A percentile compares a stretch with the other conserved stretches of the same genome.
Evolutionary conservation across 1,140 invertebrate genomes (phyloP).

Genomic region (Armadillidium nasatum): DNA sequence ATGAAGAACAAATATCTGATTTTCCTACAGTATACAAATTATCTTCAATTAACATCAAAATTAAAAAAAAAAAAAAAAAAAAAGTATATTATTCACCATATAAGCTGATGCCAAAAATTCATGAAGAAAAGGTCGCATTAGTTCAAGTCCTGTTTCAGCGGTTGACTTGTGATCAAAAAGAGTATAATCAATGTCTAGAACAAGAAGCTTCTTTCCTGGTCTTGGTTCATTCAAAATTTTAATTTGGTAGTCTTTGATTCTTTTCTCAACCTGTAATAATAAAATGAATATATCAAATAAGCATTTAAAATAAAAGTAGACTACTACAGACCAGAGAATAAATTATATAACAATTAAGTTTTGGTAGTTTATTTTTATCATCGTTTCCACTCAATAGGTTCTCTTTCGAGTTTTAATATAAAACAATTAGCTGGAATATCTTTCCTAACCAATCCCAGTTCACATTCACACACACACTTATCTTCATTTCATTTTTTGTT

Average conservation of each 20-base stretch:
- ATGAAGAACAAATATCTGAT: too few species aligned
- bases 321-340: not conserved
- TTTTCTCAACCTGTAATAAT: conserved; percentile 69
- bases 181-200: conserved; percentile 96
- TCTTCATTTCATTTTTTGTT: too few species aligned
- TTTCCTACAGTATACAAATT: too few species aligned
- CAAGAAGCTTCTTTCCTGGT: conserved; percentile 79
- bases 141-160: conserved; percentile 77
- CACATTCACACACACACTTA: too few species aligned
- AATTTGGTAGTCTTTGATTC: conserved; percentile 81
- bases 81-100: conserved; percentile 34
- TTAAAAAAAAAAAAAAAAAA: too few species aligned
- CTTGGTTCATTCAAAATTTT: conserved; percentile 74
- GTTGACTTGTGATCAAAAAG: conserved; percentile 90
- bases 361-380: not conserved
- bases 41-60: too few species aligned
- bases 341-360: not conserved
- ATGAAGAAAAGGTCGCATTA: conserved; percentile 93
- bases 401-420: too few species aligned
- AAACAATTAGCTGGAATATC: too few species aligned
- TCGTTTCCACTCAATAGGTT: too few species aligned
- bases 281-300: not conserved
- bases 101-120: conserved; percentile 91
- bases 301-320: not conserved
- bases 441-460: too few species aligned